Evolutionary conservation across 2,113 vertebrate genomes (phyloP).

Genomic region (Melanocharis versteri): DNA sequence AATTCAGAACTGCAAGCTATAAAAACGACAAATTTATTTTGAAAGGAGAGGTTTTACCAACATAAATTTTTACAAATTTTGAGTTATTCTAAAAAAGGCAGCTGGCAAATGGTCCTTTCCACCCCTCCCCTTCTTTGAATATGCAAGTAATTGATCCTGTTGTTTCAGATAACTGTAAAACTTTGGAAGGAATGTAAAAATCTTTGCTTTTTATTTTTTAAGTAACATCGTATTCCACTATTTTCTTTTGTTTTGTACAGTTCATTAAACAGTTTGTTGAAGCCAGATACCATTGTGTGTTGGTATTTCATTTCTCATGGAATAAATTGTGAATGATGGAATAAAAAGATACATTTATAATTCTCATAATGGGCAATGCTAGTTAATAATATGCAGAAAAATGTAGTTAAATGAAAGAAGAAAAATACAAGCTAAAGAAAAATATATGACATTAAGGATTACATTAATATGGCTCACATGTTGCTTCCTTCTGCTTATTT

Average conservation of each 20-base stretch:
- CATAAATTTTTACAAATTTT: neutral
- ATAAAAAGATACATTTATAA: neutral
- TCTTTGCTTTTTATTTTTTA: neutral
- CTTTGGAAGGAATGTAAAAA: neutral
- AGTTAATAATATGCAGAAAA: neutral
- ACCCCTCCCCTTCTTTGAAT: neutral
- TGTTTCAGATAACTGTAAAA: neutral
- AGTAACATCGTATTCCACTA: neutral
- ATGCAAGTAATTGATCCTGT: neutral
- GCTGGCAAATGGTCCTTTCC: neutral
- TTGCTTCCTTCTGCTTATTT: neutral
- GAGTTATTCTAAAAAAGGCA: neutral
- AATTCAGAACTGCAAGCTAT: neutral
- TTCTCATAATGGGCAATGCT: neutral
- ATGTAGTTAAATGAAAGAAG: neutral
- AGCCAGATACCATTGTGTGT: neutral
- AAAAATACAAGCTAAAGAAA: neutral
- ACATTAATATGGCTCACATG: neutral
- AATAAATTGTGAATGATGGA: neutral
- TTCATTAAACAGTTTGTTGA: neutral
- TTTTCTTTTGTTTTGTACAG: neutral
- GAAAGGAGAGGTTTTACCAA: neutral
- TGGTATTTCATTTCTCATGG: neutral
- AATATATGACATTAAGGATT: neutral
- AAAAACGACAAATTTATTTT: neutral